A percentile compares a stretch with the other conserved stretches of the same genome.
Evolutionary conservation across 2,888 invertebrate genomes (phyloP).

Genomic region (Sceliomorpha sp.): DNA sequence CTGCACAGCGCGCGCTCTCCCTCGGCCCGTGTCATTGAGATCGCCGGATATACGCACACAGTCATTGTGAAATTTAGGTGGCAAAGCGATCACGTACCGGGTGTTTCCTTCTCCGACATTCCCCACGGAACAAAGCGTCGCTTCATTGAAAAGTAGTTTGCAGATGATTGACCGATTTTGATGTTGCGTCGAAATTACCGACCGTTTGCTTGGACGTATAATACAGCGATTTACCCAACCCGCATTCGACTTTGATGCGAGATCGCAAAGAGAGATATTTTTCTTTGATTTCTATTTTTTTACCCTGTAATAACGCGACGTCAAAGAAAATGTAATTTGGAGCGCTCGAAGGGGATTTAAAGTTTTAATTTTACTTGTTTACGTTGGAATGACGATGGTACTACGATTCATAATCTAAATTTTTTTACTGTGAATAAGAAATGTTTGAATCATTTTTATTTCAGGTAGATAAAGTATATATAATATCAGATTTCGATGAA

Average conservation of each 20-base stretch:
- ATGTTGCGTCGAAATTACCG: conserved; percentile 18
- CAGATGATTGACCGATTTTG: conserved; percentile 49
- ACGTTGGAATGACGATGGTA: too few species aligned
- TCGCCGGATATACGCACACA: conserved; percentile 59
- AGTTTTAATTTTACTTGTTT: neutral
- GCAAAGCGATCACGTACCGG: conserved; percentile 40
- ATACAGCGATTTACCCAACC: conserved; percentile 12
- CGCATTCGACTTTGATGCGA: conserved; percentile 30
- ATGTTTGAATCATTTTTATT: too few species aligned
- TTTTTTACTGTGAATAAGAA: too few species aligned
- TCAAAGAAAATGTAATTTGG: conserved; percentile 10
- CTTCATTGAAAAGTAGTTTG: conserved; percentile 34
- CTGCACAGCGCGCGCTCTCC: conserved; percentile 58
- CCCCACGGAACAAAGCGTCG: conserved; percentile 25
- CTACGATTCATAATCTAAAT: too few species aligned
- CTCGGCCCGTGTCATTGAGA: conserved; percentile 65
- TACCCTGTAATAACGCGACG: neutral
- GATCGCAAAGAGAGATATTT: conserved; percentile 37
- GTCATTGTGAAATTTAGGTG: conserved; percentile 57
- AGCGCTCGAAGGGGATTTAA: conserved; percentile 1
- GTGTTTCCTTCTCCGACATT: conserved; percentile 45
- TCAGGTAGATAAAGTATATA: too few species aligned
- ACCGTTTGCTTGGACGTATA: conserved; percentile 16
- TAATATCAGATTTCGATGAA: too few species aligned
- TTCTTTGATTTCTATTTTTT: neutral